phyloP scores from a whole-genome alignment of 2,888 invertebrate species.

The Melanchra persicariae region DNA sequence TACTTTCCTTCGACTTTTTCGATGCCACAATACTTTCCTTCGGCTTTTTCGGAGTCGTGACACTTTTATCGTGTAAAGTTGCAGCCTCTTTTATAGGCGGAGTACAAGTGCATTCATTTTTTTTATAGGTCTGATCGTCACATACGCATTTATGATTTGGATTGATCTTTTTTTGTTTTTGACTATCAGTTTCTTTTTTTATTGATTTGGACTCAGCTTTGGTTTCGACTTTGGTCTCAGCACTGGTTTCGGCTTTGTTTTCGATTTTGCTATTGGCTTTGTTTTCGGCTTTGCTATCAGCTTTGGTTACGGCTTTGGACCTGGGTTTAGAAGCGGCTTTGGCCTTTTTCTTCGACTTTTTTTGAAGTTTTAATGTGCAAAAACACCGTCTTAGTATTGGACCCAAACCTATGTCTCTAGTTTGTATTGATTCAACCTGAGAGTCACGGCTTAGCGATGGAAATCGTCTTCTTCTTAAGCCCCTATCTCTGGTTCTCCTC shows the following conservation, averaged over 20 bases:
- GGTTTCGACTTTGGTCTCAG: neutral
- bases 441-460: conserved; percentile 27
- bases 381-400: conserved; percentile 62
- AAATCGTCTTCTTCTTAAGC: conserved; percentile 22
- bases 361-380: conserved; percentile 71
- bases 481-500: conserved; percentile 21
- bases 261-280: neutral
- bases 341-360: conserved; percentile 29
- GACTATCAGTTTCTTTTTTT: neutral
- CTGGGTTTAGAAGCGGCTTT: neutral
- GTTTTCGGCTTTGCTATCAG: neutral
- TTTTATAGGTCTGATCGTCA: neutral
- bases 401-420: conserved; percentile 31
- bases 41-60: conserved; percentile 7
- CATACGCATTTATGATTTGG: neutral
- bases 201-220: neutral
- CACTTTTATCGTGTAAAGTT: conserved; percentile 41
- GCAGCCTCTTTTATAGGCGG: conserved; percentile 12
- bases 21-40: neutral
- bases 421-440: conserved; percentile 41
- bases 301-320: neutral
- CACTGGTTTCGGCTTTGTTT: neutral
- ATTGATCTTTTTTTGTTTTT: neutral
- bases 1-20: conserved; percentile 25
- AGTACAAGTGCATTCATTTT: conserved; percentile 22